Evolutionary conservation across 2,113 vertebrate genomes (phyloP).

Genomic region (Gopherus flavomarginatus): DNA sequence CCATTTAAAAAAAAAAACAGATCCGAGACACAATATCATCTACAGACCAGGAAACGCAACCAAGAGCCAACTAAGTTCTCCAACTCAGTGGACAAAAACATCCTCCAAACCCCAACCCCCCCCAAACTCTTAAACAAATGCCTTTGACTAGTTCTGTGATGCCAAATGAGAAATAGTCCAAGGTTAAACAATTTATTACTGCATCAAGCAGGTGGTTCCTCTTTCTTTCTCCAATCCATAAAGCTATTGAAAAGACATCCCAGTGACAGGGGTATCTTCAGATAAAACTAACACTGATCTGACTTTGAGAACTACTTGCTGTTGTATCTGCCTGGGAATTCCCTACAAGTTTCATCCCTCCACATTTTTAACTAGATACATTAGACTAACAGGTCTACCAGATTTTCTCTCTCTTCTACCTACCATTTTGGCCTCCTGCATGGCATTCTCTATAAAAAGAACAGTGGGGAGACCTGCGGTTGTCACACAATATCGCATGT

Average conservation of each 20-base stretch:
- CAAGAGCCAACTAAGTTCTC: neutral
- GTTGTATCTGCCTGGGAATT: neutral
- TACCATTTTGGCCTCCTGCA: neutral
- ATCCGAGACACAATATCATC: neutral
- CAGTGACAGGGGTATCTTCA: neutral
- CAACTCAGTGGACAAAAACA: neutral
- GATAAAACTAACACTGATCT: accelerated
- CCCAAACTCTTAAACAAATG: accelerated
- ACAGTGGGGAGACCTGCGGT: neutral
- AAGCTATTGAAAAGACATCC: neutral
- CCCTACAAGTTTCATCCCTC: neutral
- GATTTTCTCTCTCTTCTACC: neutral
- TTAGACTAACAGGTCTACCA: accelerated
- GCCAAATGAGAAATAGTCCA: neutral
- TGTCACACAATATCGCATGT: neutral
- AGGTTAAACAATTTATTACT: neutral
- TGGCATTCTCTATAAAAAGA: neutral
- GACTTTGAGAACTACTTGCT: accelerated
- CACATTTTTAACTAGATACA: neutral
- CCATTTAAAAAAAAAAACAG: too few relatives aligned
- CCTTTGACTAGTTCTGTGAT: accelerated
- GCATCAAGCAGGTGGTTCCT: neutral
- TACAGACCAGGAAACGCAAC: neutral
- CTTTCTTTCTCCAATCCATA: neutral
- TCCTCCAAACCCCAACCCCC: accelerated